These are phyloP conservation scores for Drosophila sechellia DNA, from an alignment of 1,140 invertebrate genomes.

Conservation along the genomic window DNA sequence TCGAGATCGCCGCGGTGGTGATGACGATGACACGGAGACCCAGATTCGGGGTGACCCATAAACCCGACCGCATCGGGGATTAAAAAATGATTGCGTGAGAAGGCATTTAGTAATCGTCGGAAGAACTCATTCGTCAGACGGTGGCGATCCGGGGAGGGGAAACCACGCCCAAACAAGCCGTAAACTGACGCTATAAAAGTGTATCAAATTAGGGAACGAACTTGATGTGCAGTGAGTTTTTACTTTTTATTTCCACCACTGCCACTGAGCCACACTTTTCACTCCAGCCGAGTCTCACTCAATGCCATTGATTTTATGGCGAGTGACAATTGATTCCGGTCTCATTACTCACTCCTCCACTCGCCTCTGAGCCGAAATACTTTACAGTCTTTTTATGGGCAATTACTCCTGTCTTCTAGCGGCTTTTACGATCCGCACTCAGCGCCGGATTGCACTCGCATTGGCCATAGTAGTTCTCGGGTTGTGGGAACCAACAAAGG, in stretches of 20 bases:
- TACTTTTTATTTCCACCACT: slow-evolving; percentile 15
- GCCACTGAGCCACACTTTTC: slow-evolving; percentile 27
- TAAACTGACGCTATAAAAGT: slow-evolving; percentile 75
- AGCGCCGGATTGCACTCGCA: slow-evolving; percentile 30
- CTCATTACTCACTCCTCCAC: slow-evolving; percentile 40
- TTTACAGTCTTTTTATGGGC: slow-evolving; percentile 61
- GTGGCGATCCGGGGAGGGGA: slow-evolving; percentile 30
- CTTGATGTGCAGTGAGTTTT: slow-evolving; percentile 48
- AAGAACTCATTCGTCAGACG: slow-evolving; percentile 68
- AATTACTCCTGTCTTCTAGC: slow-evolving; percentile 41
- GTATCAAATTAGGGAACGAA: slow-evolving; percentile 80
- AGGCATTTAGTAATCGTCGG: slow-evolving; percentile 79
- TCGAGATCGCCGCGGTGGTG: slow-evolving; percentile 36
- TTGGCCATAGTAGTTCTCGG: slow-evolving; percentile 31
- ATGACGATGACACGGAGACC: slow-evolving; percentile 61
- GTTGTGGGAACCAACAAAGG: slow-evolving; percentile 35
- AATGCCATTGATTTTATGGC: slow-evolving; percentile 40
- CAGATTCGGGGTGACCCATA: slow-evolving; percentile 56
- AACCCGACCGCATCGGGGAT: slow-evolving; percentile 70
- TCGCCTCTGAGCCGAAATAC: slow-evolving; percentile 27
- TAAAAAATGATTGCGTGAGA: slow-evolving; percentile 83
- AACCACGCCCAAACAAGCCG: slow-evolving; percentile 75
- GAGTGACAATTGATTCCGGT: slow-evolving; percentile 37
- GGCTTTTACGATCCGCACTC: slow-evolving; percentile 49
- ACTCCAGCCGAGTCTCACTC: slow-evolving; percentile 39